Percentiles rank a stretch among this genome's conserved stretches.
These are phyloP conservation scores for Petroica traversi DNA, from an alignment of 2,113 vertebrate genomes.

Conservation along the genomic window DNA sequence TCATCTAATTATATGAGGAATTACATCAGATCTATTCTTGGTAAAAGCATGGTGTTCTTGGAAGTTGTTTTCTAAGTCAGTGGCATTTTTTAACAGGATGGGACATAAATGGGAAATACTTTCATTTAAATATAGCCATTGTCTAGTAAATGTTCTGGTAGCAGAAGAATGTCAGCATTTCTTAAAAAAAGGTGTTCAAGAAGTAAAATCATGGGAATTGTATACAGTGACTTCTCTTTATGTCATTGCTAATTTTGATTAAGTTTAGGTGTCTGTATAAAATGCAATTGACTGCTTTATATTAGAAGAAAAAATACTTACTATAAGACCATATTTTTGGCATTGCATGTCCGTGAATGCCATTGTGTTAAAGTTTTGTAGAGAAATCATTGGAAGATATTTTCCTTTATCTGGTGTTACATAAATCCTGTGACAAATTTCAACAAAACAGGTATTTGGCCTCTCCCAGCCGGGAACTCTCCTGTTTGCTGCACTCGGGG, in stretches of 20 bases:
- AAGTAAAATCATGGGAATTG: not conserved
- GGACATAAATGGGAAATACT: not conserved
- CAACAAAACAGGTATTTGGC: no score
- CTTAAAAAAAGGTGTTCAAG: not conserved
- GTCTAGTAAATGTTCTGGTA: not conserved
- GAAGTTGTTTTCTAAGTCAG: not conserved
- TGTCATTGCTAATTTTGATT: not conserved
- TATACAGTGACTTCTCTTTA: not conserved
- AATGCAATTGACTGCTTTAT: not conserved
- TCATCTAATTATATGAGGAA: not conserved
- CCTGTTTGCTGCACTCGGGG: no score
- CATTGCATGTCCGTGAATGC: no score
- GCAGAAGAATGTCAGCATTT: not conserved
- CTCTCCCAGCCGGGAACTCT: no score
- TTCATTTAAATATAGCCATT: not conserved
- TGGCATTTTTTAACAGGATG: not conserved
- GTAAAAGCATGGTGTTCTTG: not conserved
- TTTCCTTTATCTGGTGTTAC: no score
- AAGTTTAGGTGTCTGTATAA: not conserved
- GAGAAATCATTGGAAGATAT: no score
- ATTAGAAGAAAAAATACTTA: no score
- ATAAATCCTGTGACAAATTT: no score
- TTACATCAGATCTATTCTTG: not conserved
- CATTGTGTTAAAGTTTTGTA: no score
- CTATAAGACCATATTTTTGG: no score